Evolutionary conservation across 2,797 vertebrate genomes (phyloP).

Genomic region (Rhadinocentrus ornatus): DNA sequence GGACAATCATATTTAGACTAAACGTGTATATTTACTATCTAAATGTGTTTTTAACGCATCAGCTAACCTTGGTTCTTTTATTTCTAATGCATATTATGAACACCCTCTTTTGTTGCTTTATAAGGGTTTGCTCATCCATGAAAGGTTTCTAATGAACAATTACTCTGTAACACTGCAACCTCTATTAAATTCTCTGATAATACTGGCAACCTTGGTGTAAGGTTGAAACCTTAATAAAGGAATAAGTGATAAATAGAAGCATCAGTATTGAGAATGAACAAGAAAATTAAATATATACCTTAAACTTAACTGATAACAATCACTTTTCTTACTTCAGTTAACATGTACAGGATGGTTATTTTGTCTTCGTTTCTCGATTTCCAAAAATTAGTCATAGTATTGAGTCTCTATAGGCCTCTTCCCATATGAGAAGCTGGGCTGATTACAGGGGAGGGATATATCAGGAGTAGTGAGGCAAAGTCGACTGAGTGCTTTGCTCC

Average conservation of each 20-base stretch:
- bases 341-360: too few relatives aligned
- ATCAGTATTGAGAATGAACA: background rate
- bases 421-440: constrained; percentile 28
- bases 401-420: constrained; percentile 28
- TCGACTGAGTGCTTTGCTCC: constrained; percentile 44
- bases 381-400: too few relatives aligned
- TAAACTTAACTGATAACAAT: background rate
- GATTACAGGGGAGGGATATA: constrained; percentile 42
- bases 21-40: background rate
- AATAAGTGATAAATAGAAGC: background rate
- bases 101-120: background rate
- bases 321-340: background rate
- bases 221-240: too few relatives aligned
- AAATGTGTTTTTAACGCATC: background rate
- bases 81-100: background rate
- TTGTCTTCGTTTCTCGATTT: too few relatives aligned
- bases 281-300: background rate
- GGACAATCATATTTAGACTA: background rate
- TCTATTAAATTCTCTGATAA: too few relatives aligned
- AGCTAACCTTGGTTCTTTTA: background rate
- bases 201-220: too few relatives aligned
- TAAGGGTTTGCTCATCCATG: background rate
- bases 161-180: background rate
- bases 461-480: constrained; percentile 35
- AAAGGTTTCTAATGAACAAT: background rate